Base-by-base conservation (phyloP, 2,888 invertebrate species). In the Andrena fulva region DNA sequence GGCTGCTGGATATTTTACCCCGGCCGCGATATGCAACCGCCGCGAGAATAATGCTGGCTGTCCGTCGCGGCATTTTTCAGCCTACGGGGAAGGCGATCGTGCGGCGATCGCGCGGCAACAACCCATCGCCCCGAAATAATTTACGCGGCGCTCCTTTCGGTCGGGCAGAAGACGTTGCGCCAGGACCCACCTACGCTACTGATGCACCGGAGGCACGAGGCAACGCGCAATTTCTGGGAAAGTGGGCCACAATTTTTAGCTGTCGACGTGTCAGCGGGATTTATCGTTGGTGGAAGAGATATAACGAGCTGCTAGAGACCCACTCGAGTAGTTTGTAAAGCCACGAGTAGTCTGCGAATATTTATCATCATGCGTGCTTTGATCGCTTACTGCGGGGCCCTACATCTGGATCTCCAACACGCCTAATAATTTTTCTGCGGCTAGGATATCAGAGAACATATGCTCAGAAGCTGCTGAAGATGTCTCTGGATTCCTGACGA, bases 181-280 rank as follows among this genome's bases (percentile, higher is more conserved):
- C 72, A 48, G 42, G 76, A 76, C 76, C 75, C 59, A 20, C 2
- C 6, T 7, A 16, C n/a, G 52, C 33, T n/a, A 54, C 29, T 62
- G 72, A 78, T 74, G 24, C 79, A 71, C 27, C 27, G 56, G 10
- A 70, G 56, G 16, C 24, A 60, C 71, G 74, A 69, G 71, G 77
- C 79, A 77, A 72, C 68, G 80, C 66, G 80, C 63, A 74, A 74
- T 87, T 85, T 80, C 77, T 68, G 48, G 8, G 63, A 63, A 54
- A 12, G 12, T 33, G 64, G 62, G 77, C 54, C 42, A 71, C 79
- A 84, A 88, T 84, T 88, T 87, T 80, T 80, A 84, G 56, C 50
- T 70, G 81, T 77, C 77, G 86, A 74, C 84, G 74, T 16, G 12
- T 7, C 16, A 42, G 33, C 6, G 64, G 29, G 68, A 86, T 88